A percentile compares a stretch with the other conserved stretches of the same genome.
phyloP scores from a whole-genome alignment of 2,797 vertebrate genomes.

The Poeciliopsis paucimaculata region DNA sequence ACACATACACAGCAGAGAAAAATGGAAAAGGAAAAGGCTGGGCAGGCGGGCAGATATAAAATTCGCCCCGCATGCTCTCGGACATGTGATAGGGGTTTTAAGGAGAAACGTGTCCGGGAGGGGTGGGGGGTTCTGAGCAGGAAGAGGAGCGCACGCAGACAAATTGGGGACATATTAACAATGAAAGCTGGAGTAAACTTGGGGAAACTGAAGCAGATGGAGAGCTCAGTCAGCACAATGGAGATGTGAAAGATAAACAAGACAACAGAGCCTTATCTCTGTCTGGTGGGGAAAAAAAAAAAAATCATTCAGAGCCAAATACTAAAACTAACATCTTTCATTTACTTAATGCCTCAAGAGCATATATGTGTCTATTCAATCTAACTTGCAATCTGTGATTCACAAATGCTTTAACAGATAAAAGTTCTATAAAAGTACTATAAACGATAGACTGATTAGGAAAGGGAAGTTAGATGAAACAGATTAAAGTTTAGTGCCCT shows the following conservation, averaged over 20 bases:
- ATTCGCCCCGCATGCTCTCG: slow-evolving; percentile 56
- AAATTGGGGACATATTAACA: slow-evolving; percentile 54
- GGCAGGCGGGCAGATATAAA: slow-evolving; percentile 40
- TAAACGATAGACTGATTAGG: not conserved
- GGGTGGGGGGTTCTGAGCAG: slow-evolving; percentile 35
- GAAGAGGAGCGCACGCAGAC: slow-evolving; percentile 18
- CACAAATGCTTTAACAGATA: not conserved
- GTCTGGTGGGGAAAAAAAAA: not conserved
- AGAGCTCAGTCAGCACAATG: slow-evolving; percentile 27
- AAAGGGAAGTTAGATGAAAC: not conserved
- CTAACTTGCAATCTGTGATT: not conserved
- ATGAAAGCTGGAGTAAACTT: slow-evolving; percentile 52
- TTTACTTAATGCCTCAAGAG: not conserved
- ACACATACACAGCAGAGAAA: slow-evolving; percentile 17
- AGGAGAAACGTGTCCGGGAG: slow-evolving; percentile 35
- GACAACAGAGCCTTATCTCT: slow-evolving; percentile 16
- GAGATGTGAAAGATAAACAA: slow-evolving; percentile 21
- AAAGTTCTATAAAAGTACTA: not conserved
- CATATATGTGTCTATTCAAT: not conserved
- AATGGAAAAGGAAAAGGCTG: slow-evolving; percentile 13
- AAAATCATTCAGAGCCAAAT: slow-evolving; percentile 15
- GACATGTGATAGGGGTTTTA: slow-evolving; percentile 60
- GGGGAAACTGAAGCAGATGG: slow-evolving; percentile 31
- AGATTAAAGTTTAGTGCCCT: not conserved
- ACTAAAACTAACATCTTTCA: not conserved